Conservation (phyloP, 2,888 invertebrate genomes). For the Myopa testacea region DNA sequence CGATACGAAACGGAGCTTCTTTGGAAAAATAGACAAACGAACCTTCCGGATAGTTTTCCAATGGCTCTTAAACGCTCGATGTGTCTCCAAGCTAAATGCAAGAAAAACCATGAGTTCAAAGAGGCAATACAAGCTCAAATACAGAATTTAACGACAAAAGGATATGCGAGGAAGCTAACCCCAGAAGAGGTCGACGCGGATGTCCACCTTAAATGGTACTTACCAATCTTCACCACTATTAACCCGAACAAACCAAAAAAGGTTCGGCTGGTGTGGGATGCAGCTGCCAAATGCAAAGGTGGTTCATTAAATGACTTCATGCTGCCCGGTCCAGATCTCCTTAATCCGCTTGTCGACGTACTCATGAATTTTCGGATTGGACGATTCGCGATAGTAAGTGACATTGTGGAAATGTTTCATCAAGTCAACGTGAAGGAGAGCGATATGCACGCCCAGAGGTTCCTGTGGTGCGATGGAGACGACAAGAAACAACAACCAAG, state of each 20-base stretch:
- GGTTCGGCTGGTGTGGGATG: background rate
- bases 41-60: too few relatives aligned
- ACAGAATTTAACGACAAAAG: background rate
- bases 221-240: background rate
- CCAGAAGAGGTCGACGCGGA: too few relatives aligned
- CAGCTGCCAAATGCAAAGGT: constrained; percentile 3
- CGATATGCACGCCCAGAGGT: constrained; percentile 4
- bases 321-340: constrained; percentile 31
- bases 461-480: background rate
- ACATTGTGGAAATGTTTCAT: constrained; percentile 45
- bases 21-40: too few relatives aligned
- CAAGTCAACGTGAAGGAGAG: constrained; percentile 31
- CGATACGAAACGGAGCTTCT: too few relatives aligned
- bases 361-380: constrained; percentile 40
- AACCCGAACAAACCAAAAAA: constrained; percentile 12
- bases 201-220: background rate
- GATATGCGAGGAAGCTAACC: background rate
- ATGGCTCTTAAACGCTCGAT: too few relatives aligned
- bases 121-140: background rate
- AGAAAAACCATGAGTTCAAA: constrained; percentile 1
- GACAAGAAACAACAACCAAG: background rate
- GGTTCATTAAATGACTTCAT: constrained; percentile 34
- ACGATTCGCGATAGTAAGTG: constrained; percentile 26
- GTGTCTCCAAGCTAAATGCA: too few relatives aligned
- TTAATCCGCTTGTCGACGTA: constrained; percentile 29